phyloP scores from a whole-genome alignment of 2,113 vertebrate species.

The Actenoides hombroni region DNA sequence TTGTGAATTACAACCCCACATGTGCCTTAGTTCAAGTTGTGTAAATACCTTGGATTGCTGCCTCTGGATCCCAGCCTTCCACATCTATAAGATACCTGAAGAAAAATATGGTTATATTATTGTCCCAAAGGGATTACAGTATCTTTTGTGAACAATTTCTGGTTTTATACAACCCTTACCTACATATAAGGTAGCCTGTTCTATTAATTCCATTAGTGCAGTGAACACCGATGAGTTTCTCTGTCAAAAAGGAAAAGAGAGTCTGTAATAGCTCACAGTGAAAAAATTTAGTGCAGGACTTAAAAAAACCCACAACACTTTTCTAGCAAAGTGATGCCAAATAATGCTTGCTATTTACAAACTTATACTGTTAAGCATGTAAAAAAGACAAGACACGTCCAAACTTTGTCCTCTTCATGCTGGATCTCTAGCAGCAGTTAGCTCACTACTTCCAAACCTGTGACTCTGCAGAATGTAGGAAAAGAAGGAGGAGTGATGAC shows the following conservation, averaged over 20 bases:
- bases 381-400: neutral
- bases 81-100: conserved; percentile 76
- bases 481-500: neutral
- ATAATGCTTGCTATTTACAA: neutral
- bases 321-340: neutral
- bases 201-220: conserved; percentile 78
- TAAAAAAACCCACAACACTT: neutral
- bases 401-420: neutral
- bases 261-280: neutral
- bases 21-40: neutral
- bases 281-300: neutral
- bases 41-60: conserved; percentile 68
- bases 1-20: neutral
- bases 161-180: conserved; percentile 59
- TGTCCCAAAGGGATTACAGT: neutral
- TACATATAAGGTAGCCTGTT: conserved; percentile 78
- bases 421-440: neutral
- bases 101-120: neutral
- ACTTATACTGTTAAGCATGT: neutral
- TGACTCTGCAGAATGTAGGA: neutral
- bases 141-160: neutral
- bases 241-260: conserved; percentile 57
- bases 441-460: neutral
- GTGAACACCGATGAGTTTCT: conserved; percentile 75
- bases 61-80: conserved; percentile 74